Conservation (phyloP, 2,113 vertebrate genomes). For the Phocoena phocoena region DNA sequence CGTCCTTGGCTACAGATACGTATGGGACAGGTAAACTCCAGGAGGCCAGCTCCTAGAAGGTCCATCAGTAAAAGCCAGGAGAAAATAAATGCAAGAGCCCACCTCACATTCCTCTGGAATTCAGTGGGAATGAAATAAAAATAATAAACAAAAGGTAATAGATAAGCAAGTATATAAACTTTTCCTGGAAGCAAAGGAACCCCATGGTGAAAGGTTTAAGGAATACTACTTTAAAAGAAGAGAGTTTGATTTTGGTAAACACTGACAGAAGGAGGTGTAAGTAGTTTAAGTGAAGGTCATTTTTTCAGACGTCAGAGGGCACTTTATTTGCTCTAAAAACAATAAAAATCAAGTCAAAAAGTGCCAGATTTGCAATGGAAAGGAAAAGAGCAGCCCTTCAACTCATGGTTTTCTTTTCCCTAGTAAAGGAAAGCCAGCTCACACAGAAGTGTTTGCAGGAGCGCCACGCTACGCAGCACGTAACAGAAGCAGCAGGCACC, state of each 20-base stretch:
- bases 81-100: background rate
- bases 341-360: background rate
- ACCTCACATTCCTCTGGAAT: background rate
- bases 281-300: background rate
- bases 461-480: background rate
- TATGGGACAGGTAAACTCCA: background rate
- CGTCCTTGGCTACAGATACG: background rate
- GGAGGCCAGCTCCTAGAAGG: background rate
- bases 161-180: background rate
- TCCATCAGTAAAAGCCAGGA: background rate
- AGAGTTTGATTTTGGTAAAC: background rate
- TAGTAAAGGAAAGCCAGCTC: background rate
- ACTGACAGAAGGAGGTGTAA: background rate
- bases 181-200: background rate
- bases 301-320: background rate
- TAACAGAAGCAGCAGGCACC: background rate
- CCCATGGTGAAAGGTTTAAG: background rate
- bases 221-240: background rate
- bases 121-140: background rate
- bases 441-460: background rate
- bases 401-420: background rate
- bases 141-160: background rate
- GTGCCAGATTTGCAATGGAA: background rate
- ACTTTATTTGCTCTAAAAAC: conserved; percentile 18
- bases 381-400: background rate